A percentile compares a stretch with the other conserved stretches of the same genome.
Evolutionary conservation across 2,113 vertebrate species (phyloP).

Genomic region (Hylia prasina): DNA sequence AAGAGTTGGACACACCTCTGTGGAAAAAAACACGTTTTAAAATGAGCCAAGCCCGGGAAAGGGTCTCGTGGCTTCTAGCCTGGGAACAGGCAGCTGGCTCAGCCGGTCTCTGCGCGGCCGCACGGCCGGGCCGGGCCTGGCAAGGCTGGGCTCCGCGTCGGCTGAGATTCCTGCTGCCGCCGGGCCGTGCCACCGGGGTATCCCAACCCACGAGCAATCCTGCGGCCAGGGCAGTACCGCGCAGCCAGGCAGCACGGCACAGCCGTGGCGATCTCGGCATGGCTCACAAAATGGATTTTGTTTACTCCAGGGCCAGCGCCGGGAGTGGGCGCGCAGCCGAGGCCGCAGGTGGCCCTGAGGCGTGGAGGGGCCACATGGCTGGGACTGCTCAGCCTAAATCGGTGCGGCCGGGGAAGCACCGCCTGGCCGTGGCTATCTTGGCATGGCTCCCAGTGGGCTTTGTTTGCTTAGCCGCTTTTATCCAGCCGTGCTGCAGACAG

Average conservation of each 20-base stretch:
- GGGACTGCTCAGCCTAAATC: not conserved
- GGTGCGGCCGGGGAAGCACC: not conserved
- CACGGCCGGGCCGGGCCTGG: not conserved
- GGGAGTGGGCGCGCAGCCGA: fast-evolving
- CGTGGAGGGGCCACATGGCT: not conserved
- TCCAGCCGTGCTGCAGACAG: not conserved
- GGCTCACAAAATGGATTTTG: not conserved
- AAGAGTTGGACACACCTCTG: not conserved
- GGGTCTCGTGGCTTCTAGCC: not conserved
- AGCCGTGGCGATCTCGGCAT: not conserved
- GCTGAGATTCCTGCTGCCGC: not conserved
- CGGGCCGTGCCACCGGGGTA: not conserved
- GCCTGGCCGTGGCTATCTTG: not conserved
- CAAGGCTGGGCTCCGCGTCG: not conserved
- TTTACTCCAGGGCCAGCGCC: not conserved
- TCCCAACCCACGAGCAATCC: not conserved
- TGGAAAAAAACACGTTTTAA: not conserved
- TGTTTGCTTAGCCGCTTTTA: not conserved
- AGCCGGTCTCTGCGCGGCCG: fast-evolving
- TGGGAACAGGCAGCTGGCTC: not conserved
- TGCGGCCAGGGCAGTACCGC: fast-evolving
- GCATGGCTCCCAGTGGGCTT: not conserved
- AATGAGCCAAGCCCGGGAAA: not conserved
- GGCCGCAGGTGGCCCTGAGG: not conserved
- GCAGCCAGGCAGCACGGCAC: not conserved